Evolutionary conservation across 2,888 invertebrate species (phyloP).

Genomic region (Mesoligia furuncula): DNA sequence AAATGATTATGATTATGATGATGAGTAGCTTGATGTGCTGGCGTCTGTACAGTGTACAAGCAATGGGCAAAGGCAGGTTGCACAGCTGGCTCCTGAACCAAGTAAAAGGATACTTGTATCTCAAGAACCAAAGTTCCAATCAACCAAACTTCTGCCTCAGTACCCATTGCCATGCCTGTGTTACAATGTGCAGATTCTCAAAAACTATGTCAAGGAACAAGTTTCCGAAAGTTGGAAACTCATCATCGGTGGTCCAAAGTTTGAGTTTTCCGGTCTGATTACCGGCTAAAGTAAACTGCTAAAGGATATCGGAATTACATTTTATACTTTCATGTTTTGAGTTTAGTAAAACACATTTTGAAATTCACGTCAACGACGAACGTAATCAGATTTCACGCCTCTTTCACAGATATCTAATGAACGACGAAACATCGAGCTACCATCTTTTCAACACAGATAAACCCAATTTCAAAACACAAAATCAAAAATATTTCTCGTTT

Average conservation of each 20-base stretch:
- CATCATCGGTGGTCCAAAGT: constrained; percentile 46
- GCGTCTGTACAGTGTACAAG: too few species aligned
- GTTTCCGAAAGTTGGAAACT: constrained; percentile 51
- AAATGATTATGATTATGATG: too few species aligned
- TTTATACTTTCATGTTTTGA: constrained; percentile 17
- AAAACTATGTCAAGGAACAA: constrained; percentile 51
- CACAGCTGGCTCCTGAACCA: too few species aligned
- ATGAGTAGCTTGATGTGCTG: too few species aligned
- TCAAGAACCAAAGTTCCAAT: too few species aligned
- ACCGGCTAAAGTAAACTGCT: constrained; percentile 23
- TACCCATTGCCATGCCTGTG: constrained; percentile 16
- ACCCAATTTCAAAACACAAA: constrained; percentile 40
- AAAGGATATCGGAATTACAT: constrained; percentile 39
- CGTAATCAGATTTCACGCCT: constrained; percentile 43
- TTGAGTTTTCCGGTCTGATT: neutral
- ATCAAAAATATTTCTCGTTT: constrained; percentile 41
- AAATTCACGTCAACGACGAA: constrained; percentile 4
- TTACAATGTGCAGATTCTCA: constrained; percentile 51
- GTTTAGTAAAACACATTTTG: constrained; percentile 12
- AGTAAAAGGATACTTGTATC: too few species aligned
- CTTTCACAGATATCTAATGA: constrained; percentile 45
- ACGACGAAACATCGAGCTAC: constrained; percentile 20
- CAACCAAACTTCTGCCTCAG: constrained; percentile 31
- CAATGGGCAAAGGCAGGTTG: too few species aligned
- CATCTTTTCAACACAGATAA: constrained; percentile 26